Percentiles rank a stretch among this genome's conserved stretches.
These are phyloP conservation scores for Drosophila tripunctata DNA, from an alignment of 2,888 invertebrate genomes.

Conservation along the genomic window DNA sequence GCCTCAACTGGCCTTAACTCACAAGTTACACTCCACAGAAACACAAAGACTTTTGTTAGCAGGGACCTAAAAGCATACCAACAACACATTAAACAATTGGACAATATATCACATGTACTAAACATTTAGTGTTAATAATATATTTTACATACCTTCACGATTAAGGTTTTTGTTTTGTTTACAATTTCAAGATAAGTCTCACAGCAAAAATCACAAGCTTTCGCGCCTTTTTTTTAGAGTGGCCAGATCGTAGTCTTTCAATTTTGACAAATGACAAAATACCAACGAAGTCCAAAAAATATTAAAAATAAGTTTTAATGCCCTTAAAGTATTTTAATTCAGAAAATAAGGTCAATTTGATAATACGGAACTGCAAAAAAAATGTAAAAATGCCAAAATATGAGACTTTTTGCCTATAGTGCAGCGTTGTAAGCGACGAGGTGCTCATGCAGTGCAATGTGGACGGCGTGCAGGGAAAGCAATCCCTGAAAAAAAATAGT, in stretches of 20 bases:
- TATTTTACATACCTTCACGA: background rate
- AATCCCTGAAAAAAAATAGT: too few species aligned
- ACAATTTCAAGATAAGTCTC: background rate
- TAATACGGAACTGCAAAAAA: background rate
- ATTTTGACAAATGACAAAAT: background rate
- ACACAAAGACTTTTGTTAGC: background rate
- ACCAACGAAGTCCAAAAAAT: too few species aligned
- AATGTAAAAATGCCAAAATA: background rate
- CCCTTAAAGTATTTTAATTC: background rate
- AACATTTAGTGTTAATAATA: background rate
- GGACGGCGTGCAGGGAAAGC: too few species aligned
- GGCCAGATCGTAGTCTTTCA: background rate
- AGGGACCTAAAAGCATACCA: background rate
- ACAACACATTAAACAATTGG: background rate
- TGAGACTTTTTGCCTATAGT: too few species aligned
- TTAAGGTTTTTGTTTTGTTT: background rate
- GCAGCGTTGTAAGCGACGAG: too few species aligned
- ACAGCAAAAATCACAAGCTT: background rate
- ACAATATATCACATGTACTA: background rate
- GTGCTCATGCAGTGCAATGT: too few species aligned
- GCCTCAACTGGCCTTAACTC: background rate
- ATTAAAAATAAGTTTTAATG: background rate
- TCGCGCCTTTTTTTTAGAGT: background rate
- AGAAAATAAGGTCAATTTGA: background rate
- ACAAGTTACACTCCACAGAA: background rate